These are phyloP conservation scores for Mythimna ferrago DNA, from an alignment of 2,888 invertebrate species.

Conservation along the genomic window DNA sequence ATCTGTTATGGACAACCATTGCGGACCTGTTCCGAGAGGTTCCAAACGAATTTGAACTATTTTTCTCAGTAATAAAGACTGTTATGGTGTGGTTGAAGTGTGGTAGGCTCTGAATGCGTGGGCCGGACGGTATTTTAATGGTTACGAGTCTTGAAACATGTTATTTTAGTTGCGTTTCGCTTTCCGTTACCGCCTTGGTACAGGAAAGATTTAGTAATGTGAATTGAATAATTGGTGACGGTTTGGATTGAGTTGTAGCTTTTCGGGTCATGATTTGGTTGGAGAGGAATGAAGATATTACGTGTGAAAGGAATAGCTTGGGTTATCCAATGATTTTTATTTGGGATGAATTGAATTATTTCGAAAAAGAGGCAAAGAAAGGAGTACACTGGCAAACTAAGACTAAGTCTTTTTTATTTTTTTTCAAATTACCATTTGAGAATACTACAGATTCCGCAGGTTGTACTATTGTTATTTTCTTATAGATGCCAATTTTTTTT, in stretches of 20 bases:
- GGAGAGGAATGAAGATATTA: neutral
- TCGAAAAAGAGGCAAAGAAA: too few species aligned
- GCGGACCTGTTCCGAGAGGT: conserved; percentile 61
- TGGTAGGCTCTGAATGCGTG: conserved; percentile 69
- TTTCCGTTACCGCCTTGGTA: conserved; percentile 59
- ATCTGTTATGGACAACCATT: conserved; percentile 66
- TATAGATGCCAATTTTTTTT: too few species aligned
- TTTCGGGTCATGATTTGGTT: conserved; percentile 17
- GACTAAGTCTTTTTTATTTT: too few species aligned
- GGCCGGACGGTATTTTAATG: conserved; percentile 80
- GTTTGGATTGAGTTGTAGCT: conserved; percentile 30
- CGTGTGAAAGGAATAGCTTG: conserved; percentile 37
- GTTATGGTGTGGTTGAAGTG: conserved; percentile 61
- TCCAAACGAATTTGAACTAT: conserved; percentile 58
- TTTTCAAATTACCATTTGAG: too few species aligned
- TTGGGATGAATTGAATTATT: too few species aligned
- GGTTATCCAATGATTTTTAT: neutral
- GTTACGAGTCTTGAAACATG: conserved; percentile 70
- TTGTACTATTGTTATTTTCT: too few species aligned
- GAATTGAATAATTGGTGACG: conserved; percentile 59
- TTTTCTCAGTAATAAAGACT: conserved; percentile 64
- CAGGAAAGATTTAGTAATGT: conserved; percentile 52
- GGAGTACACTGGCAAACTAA: too few species aligned
- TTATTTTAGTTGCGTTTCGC: conserved; percentile 67
- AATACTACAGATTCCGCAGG: too few species aligned